Evolutionary conservation across 2,888 invertebrate species (phyloP).

Genomic region (Parapristionchus giblindavisi): DNA sequence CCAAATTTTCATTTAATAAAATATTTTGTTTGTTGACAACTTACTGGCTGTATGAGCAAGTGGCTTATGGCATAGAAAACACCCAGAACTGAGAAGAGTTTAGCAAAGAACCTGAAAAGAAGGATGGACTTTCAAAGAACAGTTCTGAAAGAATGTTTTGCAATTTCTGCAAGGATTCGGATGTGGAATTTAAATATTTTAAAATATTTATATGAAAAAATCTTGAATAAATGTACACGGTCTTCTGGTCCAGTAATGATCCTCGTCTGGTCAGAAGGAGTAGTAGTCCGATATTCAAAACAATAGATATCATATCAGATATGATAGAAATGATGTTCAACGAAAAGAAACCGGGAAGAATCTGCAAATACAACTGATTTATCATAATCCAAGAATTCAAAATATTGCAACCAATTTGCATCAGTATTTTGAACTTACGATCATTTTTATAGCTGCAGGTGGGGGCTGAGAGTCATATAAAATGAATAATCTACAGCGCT

Average conservation of each 20-base stretch:
- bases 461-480: too few species aligned
- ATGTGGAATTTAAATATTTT: neutral
- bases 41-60: constrained; percentile 8
- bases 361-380: neutral
- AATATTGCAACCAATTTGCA: too few species aligned
- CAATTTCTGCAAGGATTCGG: too few species aligned
- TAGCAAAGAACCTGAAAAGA: neutral
- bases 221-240: neutral
- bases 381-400: too few species aligned
- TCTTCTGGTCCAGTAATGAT: constrained; percentile 9
- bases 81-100: neutral
- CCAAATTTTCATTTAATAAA: neutral
- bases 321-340: neutral
- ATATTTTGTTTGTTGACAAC: neutral
- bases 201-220: neutral
- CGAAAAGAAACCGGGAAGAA: constrained; percentile 15
- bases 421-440: too few species aligned
- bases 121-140: too few species aligned
- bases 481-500: too few species aligned
- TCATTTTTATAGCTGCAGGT: too few species aligned
- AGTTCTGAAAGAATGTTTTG: too few species aligned
- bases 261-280: neutral
- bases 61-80: constrained; percentile 3
- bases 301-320: neutral
- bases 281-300: constrained; percentile 2